phyloP scores from a whole-genome alignment of 2,888 invertebrate genomes.

The Saturnia japonica region DNA sequence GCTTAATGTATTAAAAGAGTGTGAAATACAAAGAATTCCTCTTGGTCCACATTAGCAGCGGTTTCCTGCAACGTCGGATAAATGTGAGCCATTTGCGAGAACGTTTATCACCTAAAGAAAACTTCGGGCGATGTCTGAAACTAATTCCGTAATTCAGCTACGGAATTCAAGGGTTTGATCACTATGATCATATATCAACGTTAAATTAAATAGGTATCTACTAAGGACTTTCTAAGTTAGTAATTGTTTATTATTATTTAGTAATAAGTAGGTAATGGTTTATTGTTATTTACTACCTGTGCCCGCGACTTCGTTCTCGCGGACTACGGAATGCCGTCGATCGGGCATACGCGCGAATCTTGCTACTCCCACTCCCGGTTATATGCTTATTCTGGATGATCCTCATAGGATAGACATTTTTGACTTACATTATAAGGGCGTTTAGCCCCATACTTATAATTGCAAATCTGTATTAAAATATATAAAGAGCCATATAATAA shows the following conservation, averaged over 20 bases:
- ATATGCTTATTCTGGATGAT: too few species aligned
- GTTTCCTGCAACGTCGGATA: constrained; percentile 67
- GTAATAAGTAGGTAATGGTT: too few species aligned
- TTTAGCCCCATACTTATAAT: too few species aligned
- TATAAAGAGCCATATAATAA: too few species aligned
- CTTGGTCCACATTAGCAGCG: constrained; percentile 63
- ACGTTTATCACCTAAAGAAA: constrained; percentile 79
- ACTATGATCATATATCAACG: constrained; percentile 65
- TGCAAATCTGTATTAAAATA: too few species aligned
- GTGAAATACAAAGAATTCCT: constrained; percentile 52
- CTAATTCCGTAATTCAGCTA: constrained; percentile 65
- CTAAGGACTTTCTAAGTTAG: constrained; percentile 54
- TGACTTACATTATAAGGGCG: too few species aligned
- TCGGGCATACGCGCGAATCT: too few species aligned
- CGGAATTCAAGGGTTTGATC: constrained; percentile 72
- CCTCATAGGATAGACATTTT: too few species aligned
- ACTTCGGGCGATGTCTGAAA: constrained; percentile 73
- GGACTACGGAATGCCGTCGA: too few species aligned
- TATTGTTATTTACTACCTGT: too few species aligned
- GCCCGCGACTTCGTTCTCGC: too few species aligned
- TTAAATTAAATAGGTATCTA: constrained; percentile 59
- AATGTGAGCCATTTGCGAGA: constrained; percentile 77
- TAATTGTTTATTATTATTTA: background rate
- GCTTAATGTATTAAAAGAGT: constrained; percentile 41
- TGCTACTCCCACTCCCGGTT: too few species aligned